A percentile compares a stretch with the other conserved stretches of the same genome.
Evolutionary conservation across 2,888 invertebrate species (phyloP).

Genomic region (Troides helena): DNA sequence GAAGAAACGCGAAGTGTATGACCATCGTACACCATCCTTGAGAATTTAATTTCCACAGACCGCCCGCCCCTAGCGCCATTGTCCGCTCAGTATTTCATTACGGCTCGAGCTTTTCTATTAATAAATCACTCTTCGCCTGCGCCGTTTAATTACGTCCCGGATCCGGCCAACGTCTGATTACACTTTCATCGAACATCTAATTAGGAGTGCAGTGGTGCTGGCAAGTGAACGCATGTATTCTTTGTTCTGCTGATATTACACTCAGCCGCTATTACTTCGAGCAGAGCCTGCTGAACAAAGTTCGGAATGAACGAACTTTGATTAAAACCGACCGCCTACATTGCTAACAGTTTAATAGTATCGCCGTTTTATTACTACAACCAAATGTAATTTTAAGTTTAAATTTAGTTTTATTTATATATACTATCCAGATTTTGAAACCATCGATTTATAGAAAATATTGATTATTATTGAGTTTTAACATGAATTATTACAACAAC

Average conservation of each 20-base stretch:
- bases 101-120: slow-evolving; percentile 79
- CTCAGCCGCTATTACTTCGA: slow-evolving; percentile 64
- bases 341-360: slow-evolving; percentile 36
- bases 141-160: slow-evolving; percentile 79
- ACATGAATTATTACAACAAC: not conserved
- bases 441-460: not conserved
- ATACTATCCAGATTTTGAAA: not conserved
- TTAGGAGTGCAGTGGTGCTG: slow-evolving; percentile 73
- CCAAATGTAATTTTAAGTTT: not conserved
- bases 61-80: slow-evolving; percentile 73
- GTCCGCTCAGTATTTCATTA: slow-evolving; percentile 80
- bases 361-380: slow-evolving; percentile 10
- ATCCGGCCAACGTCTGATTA: slow-evolving; percentile 78
- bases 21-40: slow-evolving; percentile 56
- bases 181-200: slow-evolving; percentile 81
- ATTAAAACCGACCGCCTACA: slow-evolving; percentile 68
- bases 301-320: slow-evolving; percentile 72
- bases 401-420: slow-evolving; percentile 1
- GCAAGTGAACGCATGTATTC: slow-evolving; percentile 66
- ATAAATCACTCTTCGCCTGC: slow-evolving; percentile 80
- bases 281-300: slow-evolving; percentile 57
- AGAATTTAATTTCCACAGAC: slow-evolving; percentile 78
- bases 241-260: slow-evolving; percentile 70
- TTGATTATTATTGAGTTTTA: not conserved
- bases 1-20: slow-evolving; percentile 66